phyloP scores from a whole-genome alignment of 2,888 invertebrate genomes.

The Trachelus iudaicus region DNA sequence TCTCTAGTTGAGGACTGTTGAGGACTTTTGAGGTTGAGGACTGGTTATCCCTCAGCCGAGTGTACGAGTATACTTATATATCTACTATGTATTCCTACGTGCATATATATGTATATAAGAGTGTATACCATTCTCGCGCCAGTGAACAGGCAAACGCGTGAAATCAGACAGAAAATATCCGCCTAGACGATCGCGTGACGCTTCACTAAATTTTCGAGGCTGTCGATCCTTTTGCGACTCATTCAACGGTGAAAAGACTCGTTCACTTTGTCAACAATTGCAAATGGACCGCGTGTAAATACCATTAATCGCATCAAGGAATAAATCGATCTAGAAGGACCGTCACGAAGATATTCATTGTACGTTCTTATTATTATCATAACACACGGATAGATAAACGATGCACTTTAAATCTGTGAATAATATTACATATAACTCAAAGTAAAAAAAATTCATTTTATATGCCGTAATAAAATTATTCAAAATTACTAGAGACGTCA shows the following conservation, averaged over 20 bases:
- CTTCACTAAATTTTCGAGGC: slow-evolving; percentile 48
- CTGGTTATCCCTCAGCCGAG: neutral
- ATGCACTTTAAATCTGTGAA: neutral
- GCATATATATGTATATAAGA: slow-evolving; percentile 18
- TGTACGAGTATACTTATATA: neutral
- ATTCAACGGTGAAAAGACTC: slow-evolving; percentile 44
- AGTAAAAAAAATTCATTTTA: neutral
- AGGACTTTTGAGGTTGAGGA: neutral
- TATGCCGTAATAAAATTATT: neutral
- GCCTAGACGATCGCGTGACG: slow-evolving; percentile 33
- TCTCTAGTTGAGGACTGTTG: neutral
- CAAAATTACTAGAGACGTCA: neutral
- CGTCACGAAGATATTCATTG: neutral
- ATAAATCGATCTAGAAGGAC: neutral
- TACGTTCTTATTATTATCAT: neutral
- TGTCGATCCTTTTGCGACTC: slow-evolving; percentile 37
- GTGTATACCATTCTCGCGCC: slow-evolving; percentile 30
- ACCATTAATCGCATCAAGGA: slow-evolving; percentile 17
- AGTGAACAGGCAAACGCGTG: slow-evolving; percentile 40
- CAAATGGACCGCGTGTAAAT: slow-evolving; percentile 54
- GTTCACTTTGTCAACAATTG: slow-evolving; percentile 49
- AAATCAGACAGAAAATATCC: slow-evolving; percentile 56
- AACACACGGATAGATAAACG: neutral
- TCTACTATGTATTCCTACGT: neutral
- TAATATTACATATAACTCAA: neutral